Conservation (phyloP, 2,113 vertebrate genomes). For the Noctilio leporinus region DNA sequence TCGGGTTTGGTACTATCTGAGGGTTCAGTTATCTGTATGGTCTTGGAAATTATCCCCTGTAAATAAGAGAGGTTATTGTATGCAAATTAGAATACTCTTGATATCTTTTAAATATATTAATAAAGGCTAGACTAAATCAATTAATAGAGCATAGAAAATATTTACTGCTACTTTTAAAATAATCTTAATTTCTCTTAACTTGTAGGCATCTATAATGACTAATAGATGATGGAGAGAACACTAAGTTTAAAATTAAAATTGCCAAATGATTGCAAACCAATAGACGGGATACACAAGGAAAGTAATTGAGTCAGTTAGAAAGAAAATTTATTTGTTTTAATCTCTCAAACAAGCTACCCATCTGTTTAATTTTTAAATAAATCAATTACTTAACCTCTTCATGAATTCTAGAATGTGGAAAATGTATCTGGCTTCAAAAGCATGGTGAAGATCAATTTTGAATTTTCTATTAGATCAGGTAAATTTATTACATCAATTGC, state of each 20-base stretch:
- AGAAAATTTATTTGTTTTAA: neutral
- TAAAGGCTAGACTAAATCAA: neutral
- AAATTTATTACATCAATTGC: neutral
- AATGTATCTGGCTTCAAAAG: constrained; percentile 24
- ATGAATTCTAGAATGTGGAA: constrained; percentile 12
- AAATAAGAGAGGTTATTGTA: neutral
- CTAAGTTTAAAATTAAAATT: neutral
- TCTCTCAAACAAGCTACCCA: neutral
- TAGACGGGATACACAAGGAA: neutral
- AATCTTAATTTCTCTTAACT: neutral
- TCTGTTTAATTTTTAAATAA: neutral
- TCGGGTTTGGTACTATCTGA: neutral
- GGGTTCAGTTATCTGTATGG: neutral
- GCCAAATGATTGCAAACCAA: neutral
- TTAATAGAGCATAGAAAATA: neutral
- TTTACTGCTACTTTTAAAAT: neutral
- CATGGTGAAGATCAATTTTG: constrained; percentile 24
- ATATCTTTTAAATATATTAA: neutral
- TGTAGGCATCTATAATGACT: neutral
- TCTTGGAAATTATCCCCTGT: neutral
- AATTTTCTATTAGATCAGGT: neutral
- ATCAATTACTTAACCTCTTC: neutral
- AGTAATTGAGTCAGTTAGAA: neutral
- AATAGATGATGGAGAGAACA: neutral
- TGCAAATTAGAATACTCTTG: neutral